Percentiles rank a stretch among this genome's conserved stretches.
phyloP scores from a whole-genome alignment of 2,113 vertebrate species.

The Thryonomys swinderianus region DNA sequence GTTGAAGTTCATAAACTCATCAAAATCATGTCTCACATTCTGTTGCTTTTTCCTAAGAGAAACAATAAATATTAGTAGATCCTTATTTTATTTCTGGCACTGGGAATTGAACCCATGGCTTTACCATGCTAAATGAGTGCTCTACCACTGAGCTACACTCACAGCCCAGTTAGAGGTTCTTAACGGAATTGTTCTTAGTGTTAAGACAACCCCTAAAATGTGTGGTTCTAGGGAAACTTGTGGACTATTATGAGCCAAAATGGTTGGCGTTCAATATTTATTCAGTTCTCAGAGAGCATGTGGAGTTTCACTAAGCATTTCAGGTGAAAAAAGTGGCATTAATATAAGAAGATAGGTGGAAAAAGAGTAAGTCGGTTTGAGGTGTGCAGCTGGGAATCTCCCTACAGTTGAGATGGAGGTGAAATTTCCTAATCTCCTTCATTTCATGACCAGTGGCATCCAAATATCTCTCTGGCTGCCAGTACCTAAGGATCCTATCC shows the following conservation, averaged over 20 bases:
- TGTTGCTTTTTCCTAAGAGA: not conserved
- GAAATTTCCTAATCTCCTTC: not conserved
- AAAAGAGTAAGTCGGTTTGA: not conserved
- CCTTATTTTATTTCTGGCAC: not conserved
- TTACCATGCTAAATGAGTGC: not conserved
- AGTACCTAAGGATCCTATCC: not conserved
- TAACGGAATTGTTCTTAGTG: not conserved
- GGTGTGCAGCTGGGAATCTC: not conserved
- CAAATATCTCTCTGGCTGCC: not conserved
- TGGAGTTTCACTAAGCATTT: slow-evolving; percentile 8
- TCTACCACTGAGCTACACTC: not conserved
- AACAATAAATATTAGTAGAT: slow-evolving; percentile 8
- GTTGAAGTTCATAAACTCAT: not conserved
- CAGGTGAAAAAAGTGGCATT: not conserved
- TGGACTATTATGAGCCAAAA: not conserved
- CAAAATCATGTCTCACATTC: not conserved
- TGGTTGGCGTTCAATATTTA: slow-evolving; percentile 19
- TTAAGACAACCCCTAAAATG: not conserved
- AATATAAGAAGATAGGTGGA: not conserved
- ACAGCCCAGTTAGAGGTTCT: not conserved
- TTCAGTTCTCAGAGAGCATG: not conserved
- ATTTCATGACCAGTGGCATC: not conserved
- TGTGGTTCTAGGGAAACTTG: not conserved
- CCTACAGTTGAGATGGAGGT: not conserved
- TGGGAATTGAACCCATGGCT: not conserved